Evolutionary conservation across 1,140 invertebrate genomes (phyloP), one percentile per base, ranked within the genome.

Genomic region (Drosophila persimilis): DNA sequence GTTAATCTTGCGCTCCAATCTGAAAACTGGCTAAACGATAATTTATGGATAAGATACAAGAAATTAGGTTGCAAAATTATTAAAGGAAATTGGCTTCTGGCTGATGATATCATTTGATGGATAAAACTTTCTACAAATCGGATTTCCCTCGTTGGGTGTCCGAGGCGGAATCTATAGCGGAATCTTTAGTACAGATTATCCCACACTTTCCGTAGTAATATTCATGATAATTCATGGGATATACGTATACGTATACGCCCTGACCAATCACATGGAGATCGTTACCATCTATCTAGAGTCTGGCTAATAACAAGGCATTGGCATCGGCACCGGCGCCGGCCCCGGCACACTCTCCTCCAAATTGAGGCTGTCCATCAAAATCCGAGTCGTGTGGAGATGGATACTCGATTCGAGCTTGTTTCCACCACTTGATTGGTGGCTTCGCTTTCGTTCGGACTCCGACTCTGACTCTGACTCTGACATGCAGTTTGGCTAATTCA

Each of bases 401-500:
- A 60, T 47, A 75, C 67, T 48, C 56, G 44, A 35, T 73, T 48
- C 56, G 44, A 35, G 75, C 71, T 64, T 45, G 80, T 77, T 80
- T 74, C 52, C 8, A 11, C 55, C 80, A 74, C 60, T 77, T 74
- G 80, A 80, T 80, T 80, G 73, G 77, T 44, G 54, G 55, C 58
- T 73, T 85, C 73, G 81, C 81, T 85, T 85, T 77, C 80, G 57
- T 85, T 85, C 41, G 17, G 17, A 17, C 17, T 17, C 17, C 17
- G 17, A 17, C n/a, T 15, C 15, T 15, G 47, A 55, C 35, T 13
- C 35, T 13, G 35, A 39, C 35, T 39, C 59, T 77, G 81, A 85
- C 83, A 77, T 74, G 81, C 77, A 69, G 77, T 60, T 69, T 85
- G 81, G 77, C 83, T 88, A 85, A 85, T 85, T 85, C 70, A 70